Conservation (phyloP, 2,888 invertebrate species). For the Rugalucina vietnamica region DNA sequence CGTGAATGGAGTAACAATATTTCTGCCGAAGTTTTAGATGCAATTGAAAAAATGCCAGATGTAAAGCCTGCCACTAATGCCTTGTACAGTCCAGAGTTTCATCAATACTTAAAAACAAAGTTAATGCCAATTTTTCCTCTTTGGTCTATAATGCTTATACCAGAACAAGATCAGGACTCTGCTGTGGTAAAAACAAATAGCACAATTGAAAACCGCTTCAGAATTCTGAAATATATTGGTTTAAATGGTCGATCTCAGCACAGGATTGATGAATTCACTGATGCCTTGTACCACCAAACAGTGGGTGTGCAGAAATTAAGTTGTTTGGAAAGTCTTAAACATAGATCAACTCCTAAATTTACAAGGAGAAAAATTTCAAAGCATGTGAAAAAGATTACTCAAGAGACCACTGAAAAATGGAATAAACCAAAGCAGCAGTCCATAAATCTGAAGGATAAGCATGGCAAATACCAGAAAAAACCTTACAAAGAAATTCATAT, state of each 20-base stretch:
- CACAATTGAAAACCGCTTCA: slow-evolving; percentile 30
- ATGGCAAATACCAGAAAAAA: slow-evolving; percentile 18
- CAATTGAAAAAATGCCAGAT: too few species aligned
- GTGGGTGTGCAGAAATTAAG: slow-evolving; percentile 14
- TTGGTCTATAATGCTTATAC: not conserved
- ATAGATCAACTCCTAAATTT: not conserved
- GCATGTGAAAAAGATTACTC: too few species aligned
- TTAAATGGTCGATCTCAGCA: slow-evolving; percentile 22
- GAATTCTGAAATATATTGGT: slow-evolving; percentile 32
- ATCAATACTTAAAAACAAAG: not conserved
- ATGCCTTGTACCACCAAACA: not conserved
- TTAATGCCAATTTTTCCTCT: not conserved
- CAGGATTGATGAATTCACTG: slow-evolving; percentile 42
- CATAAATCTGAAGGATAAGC: not conserved
- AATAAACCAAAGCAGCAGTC: not conserved
- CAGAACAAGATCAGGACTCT: not conserved
- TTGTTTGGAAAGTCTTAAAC: not conserved
- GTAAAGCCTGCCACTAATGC: too few species aligned
- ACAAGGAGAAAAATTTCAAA: not conserved
- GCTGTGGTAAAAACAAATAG: slow-evolving; percentile 11
- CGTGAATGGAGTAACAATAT: not conserved
- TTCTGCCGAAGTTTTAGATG: too few species aligned
- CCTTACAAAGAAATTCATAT: slow-evolving; percentile 8
- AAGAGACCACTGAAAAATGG: too few species aligned
- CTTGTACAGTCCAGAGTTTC: not conserved